A percentile compares a stretch with the other conserved stretches of the same genome.
These are phyloP conservation scores for Holcopasites calliopsidis DNA, from an alignment of 1,140 invertebrate genomes.

Conservation along the genomic window DNA sequence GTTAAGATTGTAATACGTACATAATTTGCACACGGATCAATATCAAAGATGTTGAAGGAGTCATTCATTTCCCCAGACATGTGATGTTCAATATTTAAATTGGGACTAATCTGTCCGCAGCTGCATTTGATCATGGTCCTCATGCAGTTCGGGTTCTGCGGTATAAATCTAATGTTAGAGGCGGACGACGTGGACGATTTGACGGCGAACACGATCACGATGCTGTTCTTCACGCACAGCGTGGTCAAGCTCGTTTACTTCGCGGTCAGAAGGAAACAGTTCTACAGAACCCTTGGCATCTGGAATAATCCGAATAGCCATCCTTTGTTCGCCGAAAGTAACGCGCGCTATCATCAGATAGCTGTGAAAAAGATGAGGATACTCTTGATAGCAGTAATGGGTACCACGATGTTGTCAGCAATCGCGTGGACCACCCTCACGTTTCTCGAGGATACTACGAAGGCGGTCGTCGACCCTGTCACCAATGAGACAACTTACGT, in stretches of 20 bases:
- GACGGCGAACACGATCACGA: constrained; percentile 89
- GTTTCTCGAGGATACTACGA: constrained; percentile 87
- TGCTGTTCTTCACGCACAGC: constrained; percentile 89
- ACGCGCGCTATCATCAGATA: constrained; percentile 86
- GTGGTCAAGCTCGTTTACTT: constrained; percentile 88
- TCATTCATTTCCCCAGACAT: no score
- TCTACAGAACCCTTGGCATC: constrained; percentile 87
- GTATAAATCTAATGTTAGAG: constrained; percentile 85
- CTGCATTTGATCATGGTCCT: constrained; percentile 84
- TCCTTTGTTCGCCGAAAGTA: constrained; percentile 90
- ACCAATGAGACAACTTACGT: constrained; percentile 86
- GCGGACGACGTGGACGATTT: constrained; percentile 89
- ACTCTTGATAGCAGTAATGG: constrained; percentile 84
- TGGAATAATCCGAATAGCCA: constrained; percentile 91
- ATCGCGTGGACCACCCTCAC: constrained; percentile 87
- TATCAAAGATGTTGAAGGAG: no score
- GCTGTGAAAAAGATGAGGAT: constrained; percentile 88
- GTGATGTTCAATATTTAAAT: no score
- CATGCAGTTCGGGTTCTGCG: constrained; percentile 83
- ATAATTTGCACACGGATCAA: no score
- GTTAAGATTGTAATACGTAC: no score
- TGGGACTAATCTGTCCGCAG: constrained; percentile 39
- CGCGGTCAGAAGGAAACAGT: constrained; percentile 85
- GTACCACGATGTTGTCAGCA: constrained; percentile 82
- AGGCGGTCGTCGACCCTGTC: constrained; percentile 84